A percentile compares a stretch with the other conserved stretches of the same genome.
Evolutionary conservation across 2,797 vertebrate species (phyloP).

Genomic region (Amniataba percoides): DNA sequence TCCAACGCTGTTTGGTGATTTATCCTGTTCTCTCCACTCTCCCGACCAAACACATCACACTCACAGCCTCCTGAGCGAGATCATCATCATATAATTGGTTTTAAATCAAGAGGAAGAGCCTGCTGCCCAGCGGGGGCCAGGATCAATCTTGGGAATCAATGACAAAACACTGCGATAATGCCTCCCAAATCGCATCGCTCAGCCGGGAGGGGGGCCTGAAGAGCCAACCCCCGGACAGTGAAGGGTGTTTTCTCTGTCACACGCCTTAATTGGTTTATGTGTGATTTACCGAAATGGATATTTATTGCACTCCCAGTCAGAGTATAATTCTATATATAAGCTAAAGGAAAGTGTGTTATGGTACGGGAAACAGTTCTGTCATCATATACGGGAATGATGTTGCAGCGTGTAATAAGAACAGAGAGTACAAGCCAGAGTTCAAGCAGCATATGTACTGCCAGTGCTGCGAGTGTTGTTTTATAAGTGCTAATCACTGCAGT

Average conservation of each 20-base stretch:
- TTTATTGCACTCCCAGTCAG: constrained; percentile 49
- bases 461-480: not conserved
- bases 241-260: constrained; percentile 55
- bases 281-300: constrained; percentile 68
- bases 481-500: not conserved
- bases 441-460: constrained; percentile 2
- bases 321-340: constrained; percentile 35
- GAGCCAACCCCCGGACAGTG: constrained; percentile 20
- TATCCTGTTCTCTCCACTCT: constrained; percentile 46
- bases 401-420: constrained; percentile 39
- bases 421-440: constrained; percentile 17
- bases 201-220: constrained; percentile 20
- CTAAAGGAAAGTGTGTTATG: constrained; percentile 43
- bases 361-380: constrained; percentile 30
- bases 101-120: constrained; percentile 79
- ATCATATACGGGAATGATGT: constrained; percentile 34
- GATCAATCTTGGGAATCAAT: constrained; percentile 77
- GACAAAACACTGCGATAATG: constrained; percentile 72
- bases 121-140: constrained; percentile 40
- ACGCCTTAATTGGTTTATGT: constrained; percentile 69
- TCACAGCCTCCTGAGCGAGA: constrained; percentile 61
- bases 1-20: constrained; percentile 52
- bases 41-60: constrained; percentile 53
- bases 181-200: constrained; percentile 62
- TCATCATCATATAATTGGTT: constrained; percentile 79